Percentiles rank a stretch among this genome's conserved stretches.
Evolutionary conservation across 1,140 invertebrate genomes (phyloP).

Genomic region (Brachionus calyciflorus): DNA sequence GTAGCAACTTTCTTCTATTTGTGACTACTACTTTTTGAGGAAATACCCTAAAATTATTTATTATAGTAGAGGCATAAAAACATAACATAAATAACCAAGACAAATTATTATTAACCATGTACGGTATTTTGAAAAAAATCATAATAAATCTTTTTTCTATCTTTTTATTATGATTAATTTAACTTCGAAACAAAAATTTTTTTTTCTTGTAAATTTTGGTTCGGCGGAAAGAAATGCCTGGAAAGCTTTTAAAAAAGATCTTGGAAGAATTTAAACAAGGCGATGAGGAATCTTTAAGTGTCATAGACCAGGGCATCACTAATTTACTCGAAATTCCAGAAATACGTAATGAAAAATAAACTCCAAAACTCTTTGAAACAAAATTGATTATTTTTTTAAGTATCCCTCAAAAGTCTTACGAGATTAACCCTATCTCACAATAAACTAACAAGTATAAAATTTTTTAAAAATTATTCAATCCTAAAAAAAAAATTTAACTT

Average conservation of each 20-base stretch:
- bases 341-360: background rate
- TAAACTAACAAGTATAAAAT: background rate
- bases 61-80: too few relatives aligned
- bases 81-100: too few relatives aligned
- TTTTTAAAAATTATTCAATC: background rate
- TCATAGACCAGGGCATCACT: background rate
- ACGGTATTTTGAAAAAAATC: too few relatives aligned
- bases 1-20: too few relatives aligned
- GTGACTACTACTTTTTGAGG: too few relatives aligned
- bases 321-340: slow-evolving; percentile 1
- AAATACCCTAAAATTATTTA: too few relatives aligned
- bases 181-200: too few relatives aligned
- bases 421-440: slow-evolving; percentile 11
- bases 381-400: background rate
- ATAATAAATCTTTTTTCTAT: too few relatives aligned
- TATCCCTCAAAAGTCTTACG: background rate
- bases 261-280: slow-evolving; percentile 12
- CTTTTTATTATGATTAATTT: too few relatives aligned
- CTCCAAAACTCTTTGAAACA: background rate
- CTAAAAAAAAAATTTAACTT: background rate
- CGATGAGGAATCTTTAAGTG: background rate
- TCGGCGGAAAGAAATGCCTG: slow-evolving; percentile 26
- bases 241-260: slow-evolving; percentile 24
- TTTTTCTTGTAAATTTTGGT: too few relatives aligned
- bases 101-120: too few relatives aligned